phyloP scores from a whole-genome alignment of 2,888 invertebrate species.

The Drosophila ustulata region DNA sequence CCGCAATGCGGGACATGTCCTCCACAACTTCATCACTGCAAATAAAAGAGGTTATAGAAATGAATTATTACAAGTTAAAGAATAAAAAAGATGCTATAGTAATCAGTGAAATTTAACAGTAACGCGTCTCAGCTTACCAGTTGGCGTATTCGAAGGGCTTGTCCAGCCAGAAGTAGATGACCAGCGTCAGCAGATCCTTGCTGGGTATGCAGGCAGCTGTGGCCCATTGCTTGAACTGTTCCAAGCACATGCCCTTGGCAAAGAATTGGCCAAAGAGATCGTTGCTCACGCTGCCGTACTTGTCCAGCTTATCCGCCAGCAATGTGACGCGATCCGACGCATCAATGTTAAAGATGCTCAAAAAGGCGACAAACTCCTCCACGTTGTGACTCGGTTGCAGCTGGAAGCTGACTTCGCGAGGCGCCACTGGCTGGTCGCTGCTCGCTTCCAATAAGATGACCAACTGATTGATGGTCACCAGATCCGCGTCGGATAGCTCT shows the following conservation, averaged over 20 bases:
- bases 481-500: slow-evolving; percentile 83
- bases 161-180: slow-evolving; percentile 90
- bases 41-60: background rate
- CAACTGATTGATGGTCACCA: slow-evolving; percentile 88
- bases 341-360: slow-evolving; percentile 80
- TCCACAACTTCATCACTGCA: slow-evolving; percentile 84
- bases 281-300: slow-evolving; percentile 78
- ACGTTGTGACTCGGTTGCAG: slow-evolving; percentile 85
- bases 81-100: no score
- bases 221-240: slow-evolving; percentile 80
- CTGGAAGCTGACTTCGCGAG: slow-evolving; percentile 87
- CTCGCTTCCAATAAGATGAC: slow-evolving; percentile 86
- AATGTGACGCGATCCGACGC: slow-evolving; percentile 80
- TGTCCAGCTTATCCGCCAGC: slow-evolving; percentile 81
- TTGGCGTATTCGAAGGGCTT: slow-evolving; percentile 86
- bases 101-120: no score
- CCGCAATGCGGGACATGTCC: slow-evolving; percentile 89
- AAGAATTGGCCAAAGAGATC: slow-evolving; percentile 80
- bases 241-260: slow-evolving; percentile 84
- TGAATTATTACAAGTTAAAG: no score
- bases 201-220: slow-evolving; percentile 81
- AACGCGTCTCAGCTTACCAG: slow-evolving; percentile 75
- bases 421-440: slow-evolving; percentile 60
- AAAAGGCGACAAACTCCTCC: slow-evolving; percentile 87
- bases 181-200: slow-evolving; percentile 89